phyloP scores from a whole-genome alignment of 2,113 vertebrate genomes.

The Melanostigma gelatinosum region DNA sequence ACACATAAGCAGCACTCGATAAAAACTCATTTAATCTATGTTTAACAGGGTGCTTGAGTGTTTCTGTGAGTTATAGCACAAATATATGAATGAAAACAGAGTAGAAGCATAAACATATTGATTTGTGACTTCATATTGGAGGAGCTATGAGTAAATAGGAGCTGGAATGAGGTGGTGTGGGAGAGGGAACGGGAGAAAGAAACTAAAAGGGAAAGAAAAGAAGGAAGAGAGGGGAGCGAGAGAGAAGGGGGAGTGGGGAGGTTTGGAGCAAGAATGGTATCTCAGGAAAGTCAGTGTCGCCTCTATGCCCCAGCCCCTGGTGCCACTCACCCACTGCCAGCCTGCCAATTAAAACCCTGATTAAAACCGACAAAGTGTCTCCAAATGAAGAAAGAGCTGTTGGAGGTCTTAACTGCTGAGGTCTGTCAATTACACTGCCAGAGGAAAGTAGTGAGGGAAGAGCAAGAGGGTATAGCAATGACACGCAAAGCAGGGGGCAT shows the following conservation, averaged over 20 bases:
- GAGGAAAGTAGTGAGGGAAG: constrained; percentile 68
- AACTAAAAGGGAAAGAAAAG: background rate
- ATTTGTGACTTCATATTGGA: constrained; percentile 43
- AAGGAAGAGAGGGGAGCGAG: background rate
- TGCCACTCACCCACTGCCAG: constrained; percentile 78
- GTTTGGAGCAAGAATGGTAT: constrained; percentile 30
- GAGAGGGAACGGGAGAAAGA: background rate
- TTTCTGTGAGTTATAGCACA: constrained; percentile 41
- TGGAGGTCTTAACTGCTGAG: constrained; percentile 79
- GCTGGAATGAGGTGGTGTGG: background rate
- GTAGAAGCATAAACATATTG: constrained; percentile 33
- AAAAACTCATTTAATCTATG: constrained; percentile 54
- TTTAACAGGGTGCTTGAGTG: constrained; percentile 36
- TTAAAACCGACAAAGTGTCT: constrained; percentile 87
- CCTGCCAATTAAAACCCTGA: constrained; percentile 85
- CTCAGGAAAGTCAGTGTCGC: constrained; percentile 70
- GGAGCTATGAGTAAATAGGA: constrained; percentile 9
- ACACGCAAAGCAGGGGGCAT: constrained; percentile 56
- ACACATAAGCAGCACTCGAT: constrained; percentile 16
- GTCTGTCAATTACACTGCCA: constrained; percentile 82
- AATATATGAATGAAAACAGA: constrained; percentile 31
- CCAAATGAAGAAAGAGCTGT: constrained; percentile 85
- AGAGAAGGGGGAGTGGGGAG: background rate
- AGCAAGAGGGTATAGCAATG: constrained; percentile 69
- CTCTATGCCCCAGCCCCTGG: constrained; percentile 63